A percentile compares a stretch with the other conserved stretches of the same genome.
Conservation (phyloP, 1,140 invertebrate genomes). For the Belonocnema kinseyi region DNA sequence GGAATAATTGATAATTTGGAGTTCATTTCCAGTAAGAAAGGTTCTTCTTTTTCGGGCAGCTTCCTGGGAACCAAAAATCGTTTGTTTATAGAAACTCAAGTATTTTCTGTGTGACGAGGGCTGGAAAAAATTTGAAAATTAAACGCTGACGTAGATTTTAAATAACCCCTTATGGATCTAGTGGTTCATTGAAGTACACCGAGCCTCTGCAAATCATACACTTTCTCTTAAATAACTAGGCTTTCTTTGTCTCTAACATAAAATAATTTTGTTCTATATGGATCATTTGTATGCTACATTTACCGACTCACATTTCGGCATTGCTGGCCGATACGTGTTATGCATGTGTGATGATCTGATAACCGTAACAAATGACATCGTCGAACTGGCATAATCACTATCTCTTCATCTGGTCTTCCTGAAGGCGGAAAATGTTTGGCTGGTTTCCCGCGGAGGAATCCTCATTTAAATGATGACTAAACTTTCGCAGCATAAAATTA, state of each 20-base stretch:
- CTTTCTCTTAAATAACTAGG: background rate
- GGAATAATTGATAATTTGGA: no score
- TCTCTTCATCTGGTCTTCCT: slow-evolving; percentile 60
- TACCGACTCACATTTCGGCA: slow-evolving; percentile 44
- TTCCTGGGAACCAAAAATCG: no score
- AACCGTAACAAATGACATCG: slow-evolving; percentile 70
- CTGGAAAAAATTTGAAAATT: no score
- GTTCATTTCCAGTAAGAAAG: no score
- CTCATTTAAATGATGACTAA: slow-evolving; percentile 35
- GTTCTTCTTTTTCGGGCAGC: no score
- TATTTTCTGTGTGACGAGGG: no score
- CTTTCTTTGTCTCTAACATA: background rate
- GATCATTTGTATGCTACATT: slow-evolving; percentile 43
- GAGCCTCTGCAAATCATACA: background rate
- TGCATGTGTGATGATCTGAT: slow-evolving; percentile 65
- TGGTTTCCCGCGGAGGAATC: slow-evolving; percentile 40
- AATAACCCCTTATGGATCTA: no score
- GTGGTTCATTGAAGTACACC: no score
- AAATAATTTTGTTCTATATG: slow-evolving; percentile 35
- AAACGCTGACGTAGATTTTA: no score
- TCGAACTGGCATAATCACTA: slow-evolving; percentile 65
- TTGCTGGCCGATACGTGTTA: slow-evolving; percentile 52
- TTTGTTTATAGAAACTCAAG: no score
- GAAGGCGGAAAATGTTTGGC: slow-evolving; percentile 50
- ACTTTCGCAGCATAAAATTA: slow-evolving; percentile 44